These are phyloP conservation scores for Lepidocolaptes lacrymiger DNA, from an alignment of 2,797 vertebrate genomes.

Conservation along the genomic window DNA sequence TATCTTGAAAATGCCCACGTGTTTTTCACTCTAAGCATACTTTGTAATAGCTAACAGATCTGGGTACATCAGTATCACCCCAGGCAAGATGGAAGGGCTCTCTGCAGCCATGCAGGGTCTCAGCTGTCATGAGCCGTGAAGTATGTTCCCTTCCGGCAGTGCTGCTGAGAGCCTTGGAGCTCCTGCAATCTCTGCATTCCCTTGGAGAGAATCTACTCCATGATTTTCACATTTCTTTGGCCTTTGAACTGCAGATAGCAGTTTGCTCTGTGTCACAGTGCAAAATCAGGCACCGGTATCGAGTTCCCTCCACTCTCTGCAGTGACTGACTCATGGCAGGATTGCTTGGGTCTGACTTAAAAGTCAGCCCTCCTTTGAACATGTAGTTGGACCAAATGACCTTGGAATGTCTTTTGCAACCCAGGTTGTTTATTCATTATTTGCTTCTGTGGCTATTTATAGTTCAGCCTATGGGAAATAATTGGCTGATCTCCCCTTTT, in stretches of 20 bases:
- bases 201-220: not conserved
- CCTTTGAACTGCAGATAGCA: not conserved
- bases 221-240: not conserved
- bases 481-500: not conserved
- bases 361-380: not conserved
- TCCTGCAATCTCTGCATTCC: not conserved
- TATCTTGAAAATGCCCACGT: not conserved
- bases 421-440: not conserved
- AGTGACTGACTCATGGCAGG: not conserved
- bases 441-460: not conserved
- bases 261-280: not conserved
- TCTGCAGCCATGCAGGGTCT: not conserved
- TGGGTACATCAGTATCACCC: not conserved
- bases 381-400: not conserved
- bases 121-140: not conserved
- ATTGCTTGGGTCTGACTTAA: not conserved
- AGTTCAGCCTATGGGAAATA: not conserved
- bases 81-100: accelerated
- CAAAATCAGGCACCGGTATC: accelerated
- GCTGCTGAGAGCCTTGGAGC: not conserved
- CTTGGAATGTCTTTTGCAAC: not conserved
- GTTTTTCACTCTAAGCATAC: not conserved
- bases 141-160: not conserved
- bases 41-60: not conserved
- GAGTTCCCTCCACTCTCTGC: not conserved